phyloP scores from a whole-genome alignment of 2,888 invertebrate species.

The Hartigia nigra region DNA sequence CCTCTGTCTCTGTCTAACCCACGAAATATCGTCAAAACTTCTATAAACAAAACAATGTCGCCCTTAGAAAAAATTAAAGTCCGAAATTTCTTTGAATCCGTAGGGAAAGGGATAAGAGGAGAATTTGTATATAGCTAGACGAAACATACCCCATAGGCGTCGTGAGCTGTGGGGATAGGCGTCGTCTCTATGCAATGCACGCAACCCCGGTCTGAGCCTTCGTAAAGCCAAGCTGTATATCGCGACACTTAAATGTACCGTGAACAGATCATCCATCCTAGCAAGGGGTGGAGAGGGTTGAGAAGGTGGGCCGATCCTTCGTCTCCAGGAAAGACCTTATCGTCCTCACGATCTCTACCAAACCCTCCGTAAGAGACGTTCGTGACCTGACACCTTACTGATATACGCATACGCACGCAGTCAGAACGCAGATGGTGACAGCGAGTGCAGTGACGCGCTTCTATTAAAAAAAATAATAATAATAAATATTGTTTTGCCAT shows the following conservation, averaged over 20 bases:
- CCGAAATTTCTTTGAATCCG: not conserved
- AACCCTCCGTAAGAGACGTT: no score
- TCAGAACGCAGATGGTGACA: no score
- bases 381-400: not conserved
- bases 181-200: slow-evolving; percentile 40
- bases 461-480: not conserved
- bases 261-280: slow-evolving; percentile 36
- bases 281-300: no score
- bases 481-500: no score
- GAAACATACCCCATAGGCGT: slow-evolving; percentile 23
- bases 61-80: not conserved
- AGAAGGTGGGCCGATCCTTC: not conserved
- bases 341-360: not conserved
- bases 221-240: slow-evolving; percentile 37
- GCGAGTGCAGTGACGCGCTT: no score
- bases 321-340: not conserved
- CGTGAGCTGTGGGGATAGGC: not conserved
- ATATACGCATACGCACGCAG: not conserved
- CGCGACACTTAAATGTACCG: slow-evolving; percentile 41
- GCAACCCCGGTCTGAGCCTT: slow-evolving; percentile 38
- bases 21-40: not conserved
- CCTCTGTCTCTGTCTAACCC: not conserved
- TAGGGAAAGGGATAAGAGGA: slow-evolving; percentile 24
- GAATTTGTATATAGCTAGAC: slow-evolving; percentile 1
- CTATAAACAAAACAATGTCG: not conserved